Evolutionary conservation across 2,113 vertebrate species (phyloP).

Genomic region (Leptobrachium leishanense): DNA sequence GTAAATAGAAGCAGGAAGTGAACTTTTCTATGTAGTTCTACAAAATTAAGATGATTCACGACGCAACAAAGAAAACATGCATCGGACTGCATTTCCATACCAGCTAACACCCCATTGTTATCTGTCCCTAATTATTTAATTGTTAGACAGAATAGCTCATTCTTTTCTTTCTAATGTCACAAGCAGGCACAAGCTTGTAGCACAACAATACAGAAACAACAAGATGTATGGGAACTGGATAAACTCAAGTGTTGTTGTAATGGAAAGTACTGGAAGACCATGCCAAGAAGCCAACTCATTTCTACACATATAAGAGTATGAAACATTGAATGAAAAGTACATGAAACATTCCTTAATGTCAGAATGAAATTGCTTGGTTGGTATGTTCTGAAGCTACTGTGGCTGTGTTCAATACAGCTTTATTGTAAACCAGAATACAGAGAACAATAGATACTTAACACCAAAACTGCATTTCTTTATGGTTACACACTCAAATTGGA

Average conservation of each 20-base stretch:
- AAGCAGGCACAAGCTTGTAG: constrained; percentile 29
- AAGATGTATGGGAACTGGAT: not conserved
- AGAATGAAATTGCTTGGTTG: too few species aligned
- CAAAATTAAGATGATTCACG: constrained; percentile 47
- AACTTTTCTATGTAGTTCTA: constrained; percentile 40
- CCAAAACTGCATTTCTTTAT: too few species aligned
- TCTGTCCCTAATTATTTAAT: constrained; percentile 46
- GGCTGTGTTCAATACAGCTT: too few species aligned
- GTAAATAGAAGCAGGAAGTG: constrained; percentile 44
- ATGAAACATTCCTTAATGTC: too few species aligned
- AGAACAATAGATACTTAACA: too few species aligned
- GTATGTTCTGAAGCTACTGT: too few species aligned
- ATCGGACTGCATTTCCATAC: constrained; percentile 35
- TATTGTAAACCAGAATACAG: too few species aligned
- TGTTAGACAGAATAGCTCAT: constrained; percentile 40
- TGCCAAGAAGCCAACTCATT: too few species aligned
- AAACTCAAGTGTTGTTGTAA: not conserved
- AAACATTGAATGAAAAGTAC: too few species aligned
- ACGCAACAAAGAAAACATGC: constrained; percentile 41
- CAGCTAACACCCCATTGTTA: constrained; percentile 41
- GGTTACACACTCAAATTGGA: too few species aligned
- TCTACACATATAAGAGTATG: too few species aligned
- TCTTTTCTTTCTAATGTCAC: constrained; percentile 27
- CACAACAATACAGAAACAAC: not conserved
- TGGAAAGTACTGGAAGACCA: too few species aligned